These are phyloP conservation scores for Bufo gargarizans DNA, from an alignment of 2,113 vertebrate species.

Conservation along the genomic window DNA sequence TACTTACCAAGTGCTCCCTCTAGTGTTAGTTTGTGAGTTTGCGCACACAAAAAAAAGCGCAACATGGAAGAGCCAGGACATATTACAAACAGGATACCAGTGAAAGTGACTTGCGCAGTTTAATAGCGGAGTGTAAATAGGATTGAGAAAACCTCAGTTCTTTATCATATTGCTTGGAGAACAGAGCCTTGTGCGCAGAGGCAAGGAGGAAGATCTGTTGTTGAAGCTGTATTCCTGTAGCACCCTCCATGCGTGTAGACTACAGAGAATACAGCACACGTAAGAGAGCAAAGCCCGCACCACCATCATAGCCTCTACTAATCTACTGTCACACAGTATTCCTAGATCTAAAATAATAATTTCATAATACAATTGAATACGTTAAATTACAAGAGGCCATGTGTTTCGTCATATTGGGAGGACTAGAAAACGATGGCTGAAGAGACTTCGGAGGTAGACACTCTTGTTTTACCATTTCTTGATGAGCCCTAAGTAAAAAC, in stretches of 20 bases:
- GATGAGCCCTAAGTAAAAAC: constrained; percentile 20
- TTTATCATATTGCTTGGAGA: constrained; percentile 27
- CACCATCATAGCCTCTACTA: neutral
- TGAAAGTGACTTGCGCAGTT: constrained; percentile 32
- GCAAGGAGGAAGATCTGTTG: constrained; percentile 5
- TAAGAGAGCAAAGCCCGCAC: neutral
- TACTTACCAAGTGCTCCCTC: neutral
- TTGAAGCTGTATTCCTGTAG: constrained; percentile 12
- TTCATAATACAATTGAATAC: constrained; percentile 16
- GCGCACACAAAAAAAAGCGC: neutral
- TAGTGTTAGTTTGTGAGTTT: neutral
- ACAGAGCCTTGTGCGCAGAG: constrained; percentile 12
- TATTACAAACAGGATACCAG: neutral
- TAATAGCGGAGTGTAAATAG: constrained; percentile 7
- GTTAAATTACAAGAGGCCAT: constrained; percentile 24
- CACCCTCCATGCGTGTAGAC: neutral
- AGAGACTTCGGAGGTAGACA: constrained; percentile 33
- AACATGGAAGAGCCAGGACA: neutral
- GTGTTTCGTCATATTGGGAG: neutral
- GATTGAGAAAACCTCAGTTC: constrained; percentile 1
- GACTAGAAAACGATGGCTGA: constrained; percentile 16
- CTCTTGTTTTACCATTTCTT: constrained; percentile 7
- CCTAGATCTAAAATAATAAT: constrained; percentile 28
- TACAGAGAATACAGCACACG: constrained; percentile 13
- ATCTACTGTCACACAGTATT: neutral